A percentile compares a stretch with the other conserved stretches of the same genome.
These are phyloP conservation scores for Sebastes cheni DNA, from an alignment of 2,797 vertebrate species.

Conservation along the genomic window DNA sequence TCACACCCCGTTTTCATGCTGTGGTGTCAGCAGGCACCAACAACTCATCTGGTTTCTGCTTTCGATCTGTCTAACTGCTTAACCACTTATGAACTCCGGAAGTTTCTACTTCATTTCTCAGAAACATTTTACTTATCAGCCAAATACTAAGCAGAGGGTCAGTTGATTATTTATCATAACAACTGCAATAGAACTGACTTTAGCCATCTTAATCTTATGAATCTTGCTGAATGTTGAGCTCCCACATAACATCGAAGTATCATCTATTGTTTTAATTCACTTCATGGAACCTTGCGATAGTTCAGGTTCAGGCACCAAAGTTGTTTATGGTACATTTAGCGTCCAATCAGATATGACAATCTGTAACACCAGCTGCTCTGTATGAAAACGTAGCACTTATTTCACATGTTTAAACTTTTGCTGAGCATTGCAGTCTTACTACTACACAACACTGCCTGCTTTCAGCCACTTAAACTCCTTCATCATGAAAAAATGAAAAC, in stretches of 20 bases:
- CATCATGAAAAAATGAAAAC: too few species aligned
- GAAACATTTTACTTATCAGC: background rate
- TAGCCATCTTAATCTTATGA: background rate
- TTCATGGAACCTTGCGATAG: background rate
- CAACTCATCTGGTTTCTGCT: background rate
- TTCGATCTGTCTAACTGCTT: background rate
- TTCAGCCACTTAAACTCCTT: background rate
- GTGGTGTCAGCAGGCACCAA: rapidly evolving
- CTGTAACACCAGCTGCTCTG: too few species aligned
- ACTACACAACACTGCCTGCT: background rate
- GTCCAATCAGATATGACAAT: too few species aligned
- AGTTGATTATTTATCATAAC: background rate
- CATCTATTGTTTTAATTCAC: background rate
- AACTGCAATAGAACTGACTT: background rate
- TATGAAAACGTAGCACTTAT: too few species aligned
- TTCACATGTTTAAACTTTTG: background rate
- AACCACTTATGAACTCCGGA: too few species aligned
- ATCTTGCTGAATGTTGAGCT: background rate
- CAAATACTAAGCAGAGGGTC: background rate
- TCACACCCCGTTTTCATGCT: background rate
- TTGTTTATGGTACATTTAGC: background rate
- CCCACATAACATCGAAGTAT: background rate
- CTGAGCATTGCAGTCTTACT: background rate
- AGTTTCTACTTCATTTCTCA: background rate
- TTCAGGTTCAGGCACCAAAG: background rate